These are phyloP conservation scores for Leucozona laternaria DNA, from an alignment of 2,888 invertebrate species.

Conservation along the genomic window DNA sequence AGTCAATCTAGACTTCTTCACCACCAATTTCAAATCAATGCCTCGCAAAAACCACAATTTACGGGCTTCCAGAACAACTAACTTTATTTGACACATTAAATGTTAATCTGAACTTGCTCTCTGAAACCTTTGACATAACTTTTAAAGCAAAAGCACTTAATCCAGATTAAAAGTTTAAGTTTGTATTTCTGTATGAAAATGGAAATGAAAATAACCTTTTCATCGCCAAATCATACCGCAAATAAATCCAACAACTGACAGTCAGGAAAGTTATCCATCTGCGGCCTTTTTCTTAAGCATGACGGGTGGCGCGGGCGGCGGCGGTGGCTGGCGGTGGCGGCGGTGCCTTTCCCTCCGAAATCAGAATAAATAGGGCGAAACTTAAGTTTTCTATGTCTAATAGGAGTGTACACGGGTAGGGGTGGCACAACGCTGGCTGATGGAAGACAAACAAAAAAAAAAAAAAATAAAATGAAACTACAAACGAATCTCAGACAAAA, in stretches of 20 bases:
- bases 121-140: constrained; percentile 34
- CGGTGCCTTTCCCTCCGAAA: neutral
- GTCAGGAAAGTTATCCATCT: constrained; percentile 49
- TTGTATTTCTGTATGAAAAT: constrained; percentile 17
- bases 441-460: constrained; percentile 11
- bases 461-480: constrained; percentile 1
- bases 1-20: neutral
- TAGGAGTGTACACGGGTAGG: neutral
- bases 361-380: constrained; percentile 1
- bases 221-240: constrained; percentile 45
- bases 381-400: constrained; percentile 6
- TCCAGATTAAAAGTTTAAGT: constrained; percentile 44
- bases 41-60: constrained; percentile 26
- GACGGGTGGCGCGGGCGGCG: too few relatives aligned
- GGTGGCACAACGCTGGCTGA: too few relatives aligned
- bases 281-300: constrained; percentile 15
- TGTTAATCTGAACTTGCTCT: constrained; percentile 16
- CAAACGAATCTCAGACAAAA: constrained; percentile 42
- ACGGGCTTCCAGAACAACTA: constrained; percentile 10
- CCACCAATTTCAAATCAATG: constrained; percentile 17
- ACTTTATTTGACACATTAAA: constrained; percentile 39
- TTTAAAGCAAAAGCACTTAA: constrained; percentile 33
- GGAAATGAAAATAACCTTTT: constrained; percentile 41
- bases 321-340: too few relatives aligned
- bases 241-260: constrained; percentile 60